phyloP scores from a whole-genome alignment of 2,113 vertebrate species.

The Pithys albifrons region DNA sequence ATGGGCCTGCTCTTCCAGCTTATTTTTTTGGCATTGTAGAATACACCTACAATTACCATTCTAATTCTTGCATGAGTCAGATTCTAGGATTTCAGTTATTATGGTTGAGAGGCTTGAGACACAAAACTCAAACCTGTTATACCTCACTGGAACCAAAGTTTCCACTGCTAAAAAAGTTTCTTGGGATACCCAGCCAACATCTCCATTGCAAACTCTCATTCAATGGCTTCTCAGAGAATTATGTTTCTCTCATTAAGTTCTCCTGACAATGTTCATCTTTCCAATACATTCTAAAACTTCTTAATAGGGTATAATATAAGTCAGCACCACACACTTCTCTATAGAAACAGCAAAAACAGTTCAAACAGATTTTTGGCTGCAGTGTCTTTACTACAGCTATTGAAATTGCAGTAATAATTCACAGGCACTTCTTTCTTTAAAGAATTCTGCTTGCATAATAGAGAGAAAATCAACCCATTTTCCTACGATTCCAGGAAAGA shows the following conservation, averaged over 20 bases:
- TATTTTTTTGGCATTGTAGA: not conserved
- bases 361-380: conserved; percentile 23
- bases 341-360: conserved; percentile 44
- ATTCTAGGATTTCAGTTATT: not conserved
- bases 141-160: not conserved
- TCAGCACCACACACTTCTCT: conserved; percentile 21
- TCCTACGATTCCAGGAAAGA: not conserved
- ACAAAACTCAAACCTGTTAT: not conserved
- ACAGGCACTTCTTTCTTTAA: not conserved
- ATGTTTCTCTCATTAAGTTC: conserved; percentile 34
- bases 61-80: not conserved
- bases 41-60: not conserved
- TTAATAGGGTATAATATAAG: not conserved
- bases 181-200: not conserved
- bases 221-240: conserved; percentile 19
- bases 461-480: not conserved
- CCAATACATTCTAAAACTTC: not conserved
- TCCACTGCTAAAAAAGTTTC: not conserved
- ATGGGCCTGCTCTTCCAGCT: not conserved
- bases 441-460: not conserved
- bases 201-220: not conserved
- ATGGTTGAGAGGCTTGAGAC: not conserved
- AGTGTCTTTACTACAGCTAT: not conserved
- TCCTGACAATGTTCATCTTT: conserved; percentile 9
- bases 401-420: conserved; percentile 16